These are phyloP conservation scores for Holothuria glaberrima DNA, from an alignment of 35 echinoderm and acorn worm genomes.

Conservation along the genomic window DNA sequence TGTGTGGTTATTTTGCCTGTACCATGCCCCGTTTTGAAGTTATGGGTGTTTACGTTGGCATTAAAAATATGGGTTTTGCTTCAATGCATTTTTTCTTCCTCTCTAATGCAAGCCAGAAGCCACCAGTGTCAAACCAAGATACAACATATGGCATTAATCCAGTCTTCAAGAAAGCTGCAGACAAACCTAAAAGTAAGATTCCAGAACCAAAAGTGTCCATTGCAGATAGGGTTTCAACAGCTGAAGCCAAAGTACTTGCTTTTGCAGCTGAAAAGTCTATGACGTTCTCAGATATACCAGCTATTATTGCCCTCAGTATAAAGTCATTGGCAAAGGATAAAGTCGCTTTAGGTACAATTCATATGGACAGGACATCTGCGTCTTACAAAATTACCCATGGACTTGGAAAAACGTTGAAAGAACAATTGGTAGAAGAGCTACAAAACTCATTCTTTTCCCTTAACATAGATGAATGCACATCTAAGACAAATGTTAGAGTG, in stretches of 20 bases:
- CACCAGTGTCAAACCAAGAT: neutral
- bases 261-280: conserved; percentile 70
- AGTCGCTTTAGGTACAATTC: conserved; percentile 30
- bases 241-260: conserved; percentile 62
- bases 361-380: conserved; percentile 63
- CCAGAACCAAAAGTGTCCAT: conserved; percentile 41
- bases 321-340: conserved; percentile 63
- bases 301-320: conserved; percentile 56
- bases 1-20: too few relatives aligned
- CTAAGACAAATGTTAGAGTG: conserved; percentile 49
- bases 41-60: too few relatives aligned
- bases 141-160: conserved; percentile 57
- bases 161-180: conserved; percentile 4
- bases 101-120: conserved; percentile 22
- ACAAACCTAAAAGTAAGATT: neutral
- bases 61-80: too few relatives aligned
- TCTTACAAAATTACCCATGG: conserved; percentile 73
- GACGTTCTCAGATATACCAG: conserved; percentile 54
- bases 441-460: conserved; percentile 51
- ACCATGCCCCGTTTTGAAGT: too few relatives aligned
- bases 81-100: neutral
- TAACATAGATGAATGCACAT: conserved; percentile 66
- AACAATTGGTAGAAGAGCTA: conserved; percentile 56
- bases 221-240: conserved; percentile 52
- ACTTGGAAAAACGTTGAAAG: conserved; percentile 55